phyloP scores from a whole-genome alignment of 2,797 vertebrate species.

The Lindbergichthys nudifrons region DNA sequence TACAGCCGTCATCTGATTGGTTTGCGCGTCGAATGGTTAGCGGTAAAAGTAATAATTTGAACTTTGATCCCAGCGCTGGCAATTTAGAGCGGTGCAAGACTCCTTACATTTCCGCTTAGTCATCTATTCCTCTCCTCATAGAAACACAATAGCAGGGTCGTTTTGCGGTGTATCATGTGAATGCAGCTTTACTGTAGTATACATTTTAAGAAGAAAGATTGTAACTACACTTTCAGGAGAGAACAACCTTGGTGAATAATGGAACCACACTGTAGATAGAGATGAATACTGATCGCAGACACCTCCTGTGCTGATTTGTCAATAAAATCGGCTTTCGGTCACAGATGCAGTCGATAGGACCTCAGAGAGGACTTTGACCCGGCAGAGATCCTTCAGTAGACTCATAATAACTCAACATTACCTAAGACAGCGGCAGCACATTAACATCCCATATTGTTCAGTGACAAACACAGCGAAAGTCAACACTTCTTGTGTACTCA shows the following conservation, averaged over 20 bases:
- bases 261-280: slow-evolving; percentile 23
- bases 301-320: slow-evolving; percentile 42
- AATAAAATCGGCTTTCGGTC: slow-evolving; percentile 66
- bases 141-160: too few relatives aligned
- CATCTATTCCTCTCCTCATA: too few relatives aligned
- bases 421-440: background rate
- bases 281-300: slow-evolving; percentile 51
- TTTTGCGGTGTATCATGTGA: too few relatives aligned
- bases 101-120: too few relatives aligned
- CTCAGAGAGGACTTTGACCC: slow-evolving; percentile 40
- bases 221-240: slow-evolving; percentile 21
- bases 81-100: too few relatives aligned
- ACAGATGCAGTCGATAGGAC: slow-evolving; percentile 53
- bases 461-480: slow-evolving; percentile 41
- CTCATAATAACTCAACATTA: slow-evolving; percentile 50
- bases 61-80: too few relatives aligned
- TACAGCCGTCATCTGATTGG: too few relatives aligned
- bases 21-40: too few relatives aligned
- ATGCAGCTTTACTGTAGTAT: background rate
- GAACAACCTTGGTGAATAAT: slow-evolving; percentile 54
- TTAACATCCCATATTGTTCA: slow-evolving; percentile 43
- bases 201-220: background rate
- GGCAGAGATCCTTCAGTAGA: slow-evolving; percentile 31
- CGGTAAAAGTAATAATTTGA: too few relatives aligned
- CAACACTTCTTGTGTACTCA: slow-evolving; percentile 40